Base-by-base conservation (phyloP, 2,888 invertebrate genomes). In the Magallana nippona region DNA sequence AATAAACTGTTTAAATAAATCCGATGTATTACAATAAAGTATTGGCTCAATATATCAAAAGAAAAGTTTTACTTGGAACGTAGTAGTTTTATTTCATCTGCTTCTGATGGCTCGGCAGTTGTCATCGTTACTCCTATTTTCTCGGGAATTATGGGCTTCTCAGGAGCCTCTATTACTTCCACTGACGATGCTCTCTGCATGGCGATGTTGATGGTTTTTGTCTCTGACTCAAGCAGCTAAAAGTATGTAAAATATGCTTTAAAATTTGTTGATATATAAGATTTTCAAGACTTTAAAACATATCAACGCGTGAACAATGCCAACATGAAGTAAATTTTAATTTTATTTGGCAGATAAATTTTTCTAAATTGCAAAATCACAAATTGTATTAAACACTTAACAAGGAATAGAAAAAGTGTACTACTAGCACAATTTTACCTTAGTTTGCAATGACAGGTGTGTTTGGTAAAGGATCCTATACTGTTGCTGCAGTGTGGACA, bases 391-490 rank as follows among this genome's bases (percentile, higher is more conserved):
- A 19, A 60, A 60, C n/a, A 15, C n/a, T 60, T 19, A 60, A 19
- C 19, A 19, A 60, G n/a, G 60, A n/a, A 60, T n/a, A 60, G 1
- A 60, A 19, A 60, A 60, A 17, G n/a, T 17, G 27, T 44, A 17
- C 17, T 1, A 17, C 44, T 11, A 27, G 11, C 17, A 78, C 60
- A 60, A 71, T 1, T 84, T 79, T 80, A 92, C 92, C 91, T 90
- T 92, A 8, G 89, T 82, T 81, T 92, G 91, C 55, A 90, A 85
- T 56, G 85, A 87, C 32, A 89, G 88, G 77, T 92, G 89, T 11
- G 90, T 86, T 78, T 91, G 90, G 78, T 91, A 91, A 57, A 92
- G 84, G 2, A 87, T 85, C 19, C 90, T 87, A 84, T 92, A 90
- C 84, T 92, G 91, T 60, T 89, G 88, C 19, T 91, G 88, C 57